These are phyloP conservation scores for Dinoponera quadriceps DNA, from an alignment of 1,140 invertebrate genomes.

Conservation along the genomic window DNA sequence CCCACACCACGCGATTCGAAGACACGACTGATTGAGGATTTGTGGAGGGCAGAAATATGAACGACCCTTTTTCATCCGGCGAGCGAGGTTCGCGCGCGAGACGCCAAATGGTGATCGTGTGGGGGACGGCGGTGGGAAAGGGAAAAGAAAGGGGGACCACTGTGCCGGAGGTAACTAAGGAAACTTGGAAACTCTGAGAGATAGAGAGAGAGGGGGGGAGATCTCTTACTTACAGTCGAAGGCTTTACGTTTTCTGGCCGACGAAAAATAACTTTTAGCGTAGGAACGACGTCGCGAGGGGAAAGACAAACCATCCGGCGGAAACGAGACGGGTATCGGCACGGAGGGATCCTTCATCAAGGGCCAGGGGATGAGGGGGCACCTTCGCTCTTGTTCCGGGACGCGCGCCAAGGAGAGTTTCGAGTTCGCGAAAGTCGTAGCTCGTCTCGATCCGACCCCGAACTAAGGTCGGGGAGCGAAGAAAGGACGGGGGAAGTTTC, in stretches of 20 bases:
- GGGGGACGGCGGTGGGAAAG: too few relatives aligned
- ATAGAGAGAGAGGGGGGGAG: neutral
- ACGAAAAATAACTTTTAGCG: constrained; percentile 64
- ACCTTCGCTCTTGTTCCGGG: constrained; percentile 9
- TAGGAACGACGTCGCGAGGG: constrained; percentile 39
- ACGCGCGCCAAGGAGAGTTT: constrained; percentile 36
- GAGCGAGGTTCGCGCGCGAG: constrained; percentile 21
- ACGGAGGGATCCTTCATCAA: constrained; percentile 32
- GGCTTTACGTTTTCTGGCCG: constrained; percentile 52
- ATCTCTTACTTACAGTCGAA: constrained; percentile 60
- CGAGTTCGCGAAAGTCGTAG: constrained; percentile 57
- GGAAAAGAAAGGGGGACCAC: neutral
- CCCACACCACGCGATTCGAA: neutral
- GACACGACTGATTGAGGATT: constrained; percentile 35
- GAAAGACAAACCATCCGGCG: constrained; percentile 37
- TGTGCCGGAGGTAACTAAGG: constrained; percentile 45
- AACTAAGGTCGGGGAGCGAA: neutral
- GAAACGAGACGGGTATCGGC: constrained; percentile 50
- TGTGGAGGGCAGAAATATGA: constrained; percentile 25
- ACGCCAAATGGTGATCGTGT: constrained; percentile 28
- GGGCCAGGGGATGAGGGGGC: too few relatives aligned
- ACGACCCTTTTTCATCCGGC: constrained; percentile 42
- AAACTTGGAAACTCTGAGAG: constrained; percentile 61
- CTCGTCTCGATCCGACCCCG: constrained; percentile 27
- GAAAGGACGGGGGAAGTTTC: constrained; percentile 14